phyloP scores from a whole-genome alignment of 2,797 vertebrate genomes.

The Botia kubotai region DNA sequence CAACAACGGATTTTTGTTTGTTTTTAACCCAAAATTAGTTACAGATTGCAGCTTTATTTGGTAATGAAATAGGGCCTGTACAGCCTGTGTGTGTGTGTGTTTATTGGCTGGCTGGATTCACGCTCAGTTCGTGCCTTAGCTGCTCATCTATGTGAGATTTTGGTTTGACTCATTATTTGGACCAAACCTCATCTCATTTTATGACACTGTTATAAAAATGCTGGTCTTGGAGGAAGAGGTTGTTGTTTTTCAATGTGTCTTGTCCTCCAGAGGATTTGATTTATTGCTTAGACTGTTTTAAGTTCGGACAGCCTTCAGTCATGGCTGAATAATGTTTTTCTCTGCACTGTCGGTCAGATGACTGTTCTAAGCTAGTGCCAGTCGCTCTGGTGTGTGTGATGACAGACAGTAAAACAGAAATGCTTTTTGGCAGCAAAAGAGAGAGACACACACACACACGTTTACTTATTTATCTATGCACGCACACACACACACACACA shows the following conservation, averaged over 20 bases:
- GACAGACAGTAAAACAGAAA: not conserved
- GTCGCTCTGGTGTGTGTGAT: slow-evolving; percentile 16
- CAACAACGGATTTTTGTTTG: too few relatives aligned
- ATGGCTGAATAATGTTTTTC: slow-evolving; percentile 3
- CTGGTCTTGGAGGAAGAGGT: not conserved
- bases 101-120: slow-evolving; percentile 2
- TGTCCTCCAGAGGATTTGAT: not conserved
- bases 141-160: not conserved
- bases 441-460: too few relatives aligned
- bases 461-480: too few relatives aligned
- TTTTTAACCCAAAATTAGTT: too few relatives aligned
- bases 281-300: not conserved
- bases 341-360: not conserved
- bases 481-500: too few relatives aligned
- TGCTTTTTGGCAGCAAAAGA: slow-evolving; percentile 12
- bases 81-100: slow-evolving; percentile 20
- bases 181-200: not conserved
- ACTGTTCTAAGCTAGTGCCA: slow-evolving; percentile 5
- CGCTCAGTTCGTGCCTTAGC: not conserved
- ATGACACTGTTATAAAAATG: not conserved
- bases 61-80: too few relatives aligned
- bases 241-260: not conserved
- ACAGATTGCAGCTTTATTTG: too few relatives aligned
- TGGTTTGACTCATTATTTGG: not conserved
- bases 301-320: slow-evolving; percentile 12